Base-by-base conservation (phyloP, 2,113 vertebrate genomes). In the Lampris incognitus region DNA sequence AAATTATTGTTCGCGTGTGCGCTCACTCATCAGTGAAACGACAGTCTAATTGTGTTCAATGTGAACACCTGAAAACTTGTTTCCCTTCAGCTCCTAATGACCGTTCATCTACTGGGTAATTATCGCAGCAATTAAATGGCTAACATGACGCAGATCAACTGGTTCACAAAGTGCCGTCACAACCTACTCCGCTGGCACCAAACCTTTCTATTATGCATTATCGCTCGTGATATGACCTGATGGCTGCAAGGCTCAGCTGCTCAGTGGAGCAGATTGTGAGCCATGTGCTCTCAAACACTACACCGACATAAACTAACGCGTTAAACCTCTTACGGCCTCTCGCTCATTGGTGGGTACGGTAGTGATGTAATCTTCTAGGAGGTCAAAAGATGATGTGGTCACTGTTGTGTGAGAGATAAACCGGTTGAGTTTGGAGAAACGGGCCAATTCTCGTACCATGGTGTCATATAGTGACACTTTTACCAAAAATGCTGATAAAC, bases 241-340 rank as follows among this genome's bases (percentile, higher is more conserved):
- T 85, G 87, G 84, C 63, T 83, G 6, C 37, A 70, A 59, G 56
- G 57, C 75, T 87, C 89, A 92, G 78, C 81, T 1, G 85, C 87
- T 90, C 87, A 87, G 76, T 38, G 67, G 81, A 82, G 54, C 48
- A 46, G 64, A 78, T 65, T 71, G 52, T 44, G 73, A 62, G 78
- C 60, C 61, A 50, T 69, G 71, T 65, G 80, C 72, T 78, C 83
- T 78, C 73, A 81, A 76, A 76, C 57, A 58, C 58, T 4, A 8
- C 40, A 66, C 52, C 52, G 39, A 61, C 69, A 48, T 84, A 81
- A 83, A 65, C 68, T 24, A 24, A 82, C 78, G 74, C 72, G 39
- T 9, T 54, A 69, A 87, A 87, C 68, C 82, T 87, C 76, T 81
- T 69, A 80, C 24, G 46, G 1, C 13, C 61, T 59, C 11, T 38